Evolutionary conservation across 2,888 invertebrate species (phyloP).

Genomic region (Conomelus anceps): DNA sequence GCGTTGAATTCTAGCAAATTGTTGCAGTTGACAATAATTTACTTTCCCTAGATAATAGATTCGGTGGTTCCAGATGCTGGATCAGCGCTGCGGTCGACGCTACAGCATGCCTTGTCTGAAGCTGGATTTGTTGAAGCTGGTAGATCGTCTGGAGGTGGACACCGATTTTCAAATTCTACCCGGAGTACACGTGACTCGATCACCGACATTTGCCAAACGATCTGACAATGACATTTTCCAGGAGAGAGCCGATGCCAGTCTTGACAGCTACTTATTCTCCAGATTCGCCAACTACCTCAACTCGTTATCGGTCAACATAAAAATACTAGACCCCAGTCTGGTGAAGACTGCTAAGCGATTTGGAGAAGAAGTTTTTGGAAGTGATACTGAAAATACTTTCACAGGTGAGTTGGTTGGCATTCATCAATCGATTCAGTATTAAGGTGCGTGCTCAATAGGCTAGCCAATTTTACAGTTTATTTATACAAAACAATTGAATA

Average conservation of each 20-base stretch:
- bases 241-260: slow-evolving; percentile 23
- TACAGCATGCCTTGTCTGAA: slow-evolving; percentile 71
- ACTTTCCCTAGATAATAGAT: background rate
- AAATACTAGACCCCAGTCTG: slow-evolving; percentile 57
- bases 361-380: slow-evolving; percentile 40
- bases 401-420: slow-evolving; percentile 10
- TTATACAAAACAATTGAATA: no score
- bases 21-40: background rate
- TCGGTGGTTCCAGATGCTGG: slow-evolving; percentile 34
- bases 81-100: slow-evolving; percentile 49
- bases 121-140: slow-evolving; percentile 65
- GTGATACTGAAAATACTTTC: background rate
- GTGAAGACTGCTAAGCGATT: slow-evolving; percentile 49
- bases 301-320: slow-evolving; percentile 65
- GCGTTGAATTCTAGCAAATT: background rate
- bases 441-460: background rate
- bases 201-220: slow-evolving; percentile 6
- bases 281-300: slow-evolving; percentile 64
- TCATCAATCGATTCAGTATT: background rate
- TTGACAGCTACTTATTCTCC: slow-evolving; percentile 67
- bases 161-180: slow-evolving; percentile 59
- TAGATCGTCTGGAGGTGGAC: slow-evolving; percentile 64
- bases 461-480: no score
- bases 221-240: background rate
- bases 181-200: slow-evolving; percentile 64